phyloP scores from a whole-genome alignment of 2,113 vertebrate genomes.

The Sminthopsis crassicaudata region DNA sequence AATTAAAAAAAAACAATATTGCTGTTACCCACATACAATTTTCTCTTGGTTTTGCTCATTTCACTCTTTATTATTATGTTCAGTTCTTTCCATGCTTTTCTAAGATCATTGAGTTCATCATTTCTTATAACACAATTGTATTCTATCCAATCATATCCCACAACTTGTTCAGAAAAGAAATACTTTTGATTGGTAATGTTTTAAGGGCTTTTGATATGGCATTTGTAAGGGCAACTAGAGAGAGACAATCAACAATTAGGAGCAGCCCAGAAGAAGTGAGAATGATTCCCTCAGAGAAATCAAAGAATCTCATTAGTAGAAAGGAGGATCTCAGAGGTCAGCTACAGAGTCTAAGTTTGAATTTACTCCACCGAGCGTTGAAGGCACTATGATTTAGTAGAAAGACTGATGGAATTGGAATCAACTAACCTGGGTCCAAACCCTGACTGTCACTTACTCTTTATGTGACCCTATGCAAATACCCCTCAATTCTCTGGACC shows the following conservation, averaged over 20 bases:
- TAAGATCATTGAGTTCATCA: not conserved
- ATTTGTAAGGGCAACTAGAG: not conserved
- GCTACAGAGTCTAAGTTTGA: not conserved
- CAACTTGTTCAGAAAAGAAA: not conserved
- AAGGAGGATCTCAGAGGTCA: not conserved
- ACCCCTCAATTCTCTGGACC: not conserved
- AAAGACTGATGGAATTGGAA: not conserved
- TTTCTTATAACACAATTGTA: not conserved
- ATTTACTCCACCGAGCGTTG: not conserved
- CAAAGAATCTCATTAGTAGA: not conserved
- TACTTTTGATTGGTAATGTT: not conserved
- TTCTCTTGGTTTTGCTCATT: not conserved
- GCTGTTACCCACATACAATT: not conserved
- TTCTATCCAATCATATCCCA: not conserved
- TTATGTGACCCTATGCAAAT: not conserved
- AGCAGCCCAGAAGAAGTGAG: not conserved
- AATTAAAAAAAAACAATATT: not conserved
- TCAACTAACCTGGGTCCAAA: not conserved
- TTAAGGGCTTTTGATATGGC: not conserved
- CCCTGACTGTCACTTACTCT: not conserved
- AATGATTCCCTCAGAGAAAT: not conserved
- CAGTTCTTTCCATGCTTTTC: not conserved
- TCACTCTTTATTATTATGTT: not conserved
- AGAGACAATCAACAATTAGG: not conserved
- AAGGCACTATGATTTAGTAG: not conserved